phyloP scores from a whole-genome alignment of 2,888 invertebrate genomes.

The Malacosoma neustria region DNA sequence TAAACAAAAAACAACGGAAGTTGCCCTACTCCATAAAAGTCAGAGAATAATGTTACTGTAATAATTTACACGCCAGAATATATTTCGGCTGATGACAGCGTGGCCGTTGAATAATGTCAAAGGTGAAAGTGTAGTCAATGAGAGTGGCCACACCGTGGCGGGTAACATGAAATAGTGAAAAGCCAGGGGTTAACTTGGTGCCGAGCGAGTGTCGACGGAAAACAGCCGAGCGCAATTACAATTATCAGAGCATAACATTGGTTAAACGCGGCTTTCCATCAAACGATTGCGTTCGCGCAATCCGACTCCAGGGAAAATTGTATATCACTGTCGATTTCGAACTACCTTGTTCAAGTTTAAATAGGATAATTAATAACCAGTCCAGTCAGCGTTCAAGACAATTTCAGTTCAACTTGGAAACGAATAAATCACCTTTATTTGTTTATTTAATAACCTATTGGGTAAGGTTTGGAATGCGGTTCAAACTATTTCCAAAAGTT shows the following conservation, averaged over 20 bases:
- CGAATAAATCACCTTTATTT: conserved; percentile 19
- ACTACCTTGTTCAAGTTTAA: conserved; percentile 51
- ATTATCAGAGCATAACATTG: conserved; percentile 73
- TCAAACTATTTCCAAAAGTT: conserved; percentile 29
- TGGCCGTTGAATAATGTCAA: conserved; percentile 25
- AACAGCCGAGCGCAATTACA: conserved; percentile 66
- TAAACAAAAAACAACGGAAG: conserved; percentile 23
- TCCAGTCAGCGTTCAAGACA: too few species aligned
- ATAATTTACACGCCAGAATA: conserved; percentile 27
- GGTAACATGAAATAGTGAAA: conserved; percentile 60
- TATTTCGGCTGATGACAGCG: conserved; percentile 25
- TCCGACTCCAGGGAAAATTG: conserved; percentile 68
- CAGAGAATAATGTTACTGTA: conserved; percentile 9
- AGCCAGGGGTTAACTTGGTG: conserved; percentile 61
- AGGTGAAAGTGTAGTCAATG: conserved; percentile 62
- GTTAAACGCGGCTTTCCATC: conserved; percentile 74
- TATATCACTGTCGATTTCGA: conserved; percentile 74
- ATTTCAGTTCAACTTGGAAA: background rate
- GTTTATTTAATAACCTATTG: conserved; percentile 42
- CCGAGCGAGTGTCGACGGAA: conserved; percentile 62
- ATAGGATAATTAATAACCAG: too few species aligned
- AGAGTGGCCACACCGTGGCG: conserved; percentile 40
- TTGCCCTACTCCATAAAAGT: conserved; percentile 26
- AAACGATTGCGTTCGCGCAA: conserved; percentile 69
- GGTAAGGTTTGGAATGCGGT: conserved; percentile 32